These are phyloP conservation scores for Heliornis fulica DNA, from an alignment of 2,113 vertebrate species.

Conservation along the genomic window DNA sequence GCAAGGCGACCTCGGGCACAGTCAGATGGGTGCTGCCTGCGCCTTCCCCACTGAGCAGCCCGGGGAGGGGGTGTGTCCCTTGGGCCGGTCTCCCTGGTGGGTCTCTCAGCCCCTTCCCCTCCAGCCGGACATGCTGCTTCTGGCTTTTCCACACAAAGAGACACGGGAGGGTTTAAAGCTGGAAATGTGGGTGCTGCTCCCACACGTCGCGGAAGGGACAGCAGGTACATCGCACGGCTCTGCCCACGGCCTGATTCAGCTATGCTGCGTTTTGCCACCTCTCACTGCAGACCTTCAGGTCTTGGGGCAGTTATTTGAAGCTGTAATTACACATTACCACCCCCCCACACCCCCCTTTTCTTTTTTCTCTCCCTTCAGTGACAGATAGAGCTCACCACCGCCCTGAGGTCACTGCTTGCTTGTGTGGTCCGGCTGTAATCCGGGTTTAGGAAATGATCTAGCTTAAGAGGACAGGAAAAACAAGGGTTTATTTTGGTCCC, in stretches of 20 bases:
- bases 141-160: not conserved
- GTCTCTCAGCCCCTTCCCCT: not conserved
- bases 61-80: too few species aligned
- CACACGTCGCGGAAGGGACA: fast-evolving
- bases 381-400: fast-evolving
- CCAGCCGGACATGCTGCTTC: not conserved
- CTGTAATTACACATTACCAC: not conserved
- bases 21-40: not conserved
- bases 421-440: not conserved
- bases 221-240: not conserved
- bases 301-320: not conserved
- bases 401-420: not conserved
- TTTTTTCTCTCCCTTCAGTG: not conserved
- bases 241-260: not conserved
- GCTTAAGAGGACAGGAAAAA: not conserved
- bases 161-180: not conserved
- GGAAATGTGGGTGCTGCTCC: not conserved
- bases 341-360: fast-evolving
- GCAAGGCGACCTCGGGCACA: not conserved
- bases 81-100: not conserved
- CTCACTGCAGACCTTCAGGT: not conserved
- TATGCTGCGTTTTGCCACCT: not conserved
- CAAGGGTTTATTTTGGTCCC: not conserved
- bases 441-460: not conserved
- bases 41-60: not conserved